A percentile compares a stretch with the other conserved stretches of the same genome.
These are phyloP conservation scores for Chouioia cunea DNA, from an alignment of 2,888 invertebrate species.

Conservation along the genomic window DNA sequence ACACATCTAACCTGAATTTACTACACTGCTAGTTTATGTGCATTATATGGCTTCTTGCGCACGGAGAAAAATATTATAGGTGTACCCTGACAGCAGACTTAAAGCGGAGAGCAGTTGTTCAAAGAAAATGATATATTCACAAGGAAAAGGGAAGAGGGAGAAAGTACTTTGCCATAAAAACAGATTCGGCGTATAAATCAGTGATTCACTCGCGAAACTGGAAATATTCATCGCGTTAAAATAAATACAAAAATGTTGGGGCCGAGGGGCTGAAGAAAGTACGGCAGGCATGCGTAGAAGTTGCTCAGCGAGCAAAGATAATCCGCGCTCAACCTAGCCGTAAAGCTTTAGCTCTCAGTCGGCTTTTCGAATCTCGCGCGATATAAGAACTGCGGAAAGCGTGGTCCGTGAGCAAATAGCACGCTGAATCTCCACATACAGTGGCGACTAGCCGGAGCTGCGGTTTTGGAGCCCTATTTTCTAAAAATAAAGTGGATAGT, in stretches of 20 bases:
- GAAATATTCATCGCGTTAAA: constrained; percentile 28
- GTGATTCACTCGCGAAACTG: constrained; percentile 24
- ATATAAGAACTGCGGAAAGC: constrained; percentile 30
- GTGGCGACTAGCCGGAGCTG: no score
- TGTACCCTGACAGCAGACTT: no score
- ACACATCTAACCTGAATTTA: no score
- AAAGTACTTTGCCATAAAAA: constrained; percentile 19
- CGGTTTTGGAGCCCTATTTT: no score
- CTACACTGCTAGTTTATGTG: no score
- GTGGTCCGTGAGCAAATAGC: no score
- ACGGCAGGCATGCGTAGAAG: neutral
- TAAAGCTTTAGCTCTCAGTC: constrained; percentile 6
- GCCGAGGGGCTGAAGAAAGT: neutral
- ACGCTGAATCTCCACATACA: no score
- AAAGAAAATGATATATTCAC: no score
- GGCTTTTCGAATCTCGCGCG: constrained; percentile 24
- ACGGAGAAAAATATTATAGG: no score
- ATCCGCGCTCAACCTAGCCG: constrained; percentile 19
- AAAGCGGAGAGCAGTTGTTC: no score
- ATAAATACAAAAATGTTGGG: constrained; percentile 18
- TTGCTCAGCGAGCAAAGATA: constrained; percentile 5
- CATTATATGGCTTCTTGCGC: no score
- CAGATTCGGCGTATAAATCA: constrained; percentile 35
- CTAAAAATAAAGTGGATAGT: no score
- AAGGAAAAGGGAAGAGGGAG: neutral